Conservation (phyloP, 2,797 vertebrate species). For the Brotula barbata region DNA sequence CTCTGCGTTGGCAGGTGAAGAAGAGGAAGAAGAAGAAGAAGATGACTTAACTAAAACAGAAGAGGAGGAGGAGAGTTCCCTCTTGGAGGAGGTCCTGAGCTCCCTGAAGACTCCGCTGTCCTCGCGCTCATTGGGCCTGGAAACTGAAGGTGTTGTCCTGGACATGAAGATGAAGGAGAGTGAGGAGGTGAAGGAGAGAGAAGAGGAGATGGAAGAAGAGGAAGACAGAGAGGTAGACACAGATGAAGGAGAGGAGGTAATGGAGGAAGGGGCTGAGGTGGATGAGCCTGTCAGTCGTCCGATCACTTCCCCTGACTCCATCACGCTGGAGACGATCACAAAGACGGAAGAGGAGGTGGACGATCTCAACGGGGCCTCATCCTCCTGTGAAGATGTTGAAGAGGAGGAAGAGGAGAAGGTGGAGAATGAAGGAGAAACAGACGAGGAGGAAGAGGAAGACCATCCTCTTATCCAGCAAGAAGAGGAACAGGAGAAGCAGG, state of each 20-base stretch:
- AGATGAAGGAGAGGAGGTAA: neutral
- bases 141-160: conserved; percentile 41
- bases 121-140: conserved; percentile 47
- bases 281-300: conserved; percentile 16
- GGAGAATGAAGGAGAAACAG: conserved; percentile 1
- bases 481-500: conserved; percentile 18
- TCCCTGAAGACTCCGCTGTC: conserved; percentile 74
- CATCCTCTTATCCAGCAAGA: conserved; percentile 28
- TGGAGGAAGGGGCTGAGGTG: conserved; percentile 15
- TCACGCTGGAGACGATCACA: neutral
- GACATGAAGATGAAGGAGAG: conserved; percentile 27
- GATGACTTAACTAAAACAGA: conserved; percentile 5
- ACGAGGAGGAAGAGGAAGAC: conserved; percentile 35
- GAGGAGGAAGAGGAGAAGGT: conserved; percentile 19
- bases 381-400: conserved; percentile 22
- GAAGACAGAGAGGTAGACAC: conserved; percentile 42
- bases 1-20: conserved; percentile 13
- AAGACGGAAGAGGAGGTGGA: conserved; percentile 26
- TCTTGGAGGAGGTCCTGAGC: conserved; percentile 79
- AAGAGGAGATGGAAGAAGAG: conserved; percentile 37
- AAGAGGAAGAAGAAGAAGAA: conserved; percentile 48
- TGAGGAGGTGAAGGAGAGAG: conserved; percentile 9
- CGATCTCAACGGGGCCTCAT: neutral
- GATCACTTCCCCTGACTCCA: neutral
- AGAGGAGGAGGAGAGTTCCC: conserved; percentile 68